phyloP scores from a whole-genome alignment of 2,113 vertebrate species.

The Protomyctophum bolini region DNA sequence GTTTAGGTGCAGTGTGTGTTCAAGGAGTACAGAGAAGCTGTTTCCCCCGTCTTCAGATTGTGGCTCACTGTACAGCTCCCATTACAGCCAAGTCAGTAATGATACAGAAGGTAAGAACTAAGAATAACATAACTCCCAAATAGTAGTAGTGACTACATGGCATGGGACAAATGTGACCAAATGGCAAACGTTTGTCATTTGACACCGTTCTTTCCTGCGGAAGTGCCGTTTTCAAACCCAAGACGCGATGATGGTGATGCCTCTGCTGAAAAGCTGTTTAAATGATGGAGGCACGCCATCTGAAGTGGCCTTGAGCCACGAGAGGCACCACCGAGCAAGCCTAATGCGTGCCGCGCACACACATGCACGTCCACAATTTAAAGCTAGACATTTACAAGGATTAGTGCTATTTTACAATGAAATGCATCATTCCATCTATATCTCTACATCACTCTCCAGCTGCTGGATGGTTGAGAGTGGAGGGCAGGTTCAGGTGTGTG shows the following conservation, averaged over 20 bases:
- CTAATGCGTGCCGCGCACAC: not conserved
- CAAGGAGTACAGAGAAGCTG: conserved; percentile 78
- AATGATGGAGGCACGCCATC: too few species aligned
- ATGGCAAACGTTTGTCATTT: too few species aligned
- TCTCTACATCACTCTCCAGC: conserved; percentile 36
- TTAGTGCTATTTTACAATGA: not conserved
- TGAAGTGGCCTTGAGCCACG: too few species aligned
- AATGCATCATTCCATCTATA: not conserved
- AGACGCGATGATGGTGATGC: too few species aligned
- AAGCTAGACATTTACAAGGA: not conserved
- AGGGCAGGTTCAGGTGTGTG: conserved; percentile 77
- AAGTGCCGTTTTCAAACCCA: too few species aligned
- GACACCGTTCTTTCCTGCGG: too few species aligned
- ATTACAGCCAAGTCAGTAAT: conserved; percentile 60
- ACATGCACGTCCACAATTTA: not conserved
- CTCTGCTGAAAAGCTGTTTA: too few species aligned
- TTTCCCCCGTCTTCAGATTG: conserved; percentile 63
- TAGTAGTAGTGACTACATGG: too few species aligned
- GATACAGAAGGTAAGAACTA: conserved; percentile 68
- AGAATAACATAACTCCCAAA: too few species aligned
- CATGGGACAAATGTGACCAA: too few species aligned
- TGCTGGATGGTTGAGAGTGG: conserved; percentile 75
- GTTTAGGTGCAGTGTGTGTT: conserved; percentile 81
- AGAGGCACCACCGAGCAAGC: too few species aligned
- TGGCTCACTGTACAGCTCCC: conserved; percentile 68